Evolutionary conservation across 2,113 vertebrate genomes (phyloP).

Genomic region (Rhizomys pruinosus): DNA sequence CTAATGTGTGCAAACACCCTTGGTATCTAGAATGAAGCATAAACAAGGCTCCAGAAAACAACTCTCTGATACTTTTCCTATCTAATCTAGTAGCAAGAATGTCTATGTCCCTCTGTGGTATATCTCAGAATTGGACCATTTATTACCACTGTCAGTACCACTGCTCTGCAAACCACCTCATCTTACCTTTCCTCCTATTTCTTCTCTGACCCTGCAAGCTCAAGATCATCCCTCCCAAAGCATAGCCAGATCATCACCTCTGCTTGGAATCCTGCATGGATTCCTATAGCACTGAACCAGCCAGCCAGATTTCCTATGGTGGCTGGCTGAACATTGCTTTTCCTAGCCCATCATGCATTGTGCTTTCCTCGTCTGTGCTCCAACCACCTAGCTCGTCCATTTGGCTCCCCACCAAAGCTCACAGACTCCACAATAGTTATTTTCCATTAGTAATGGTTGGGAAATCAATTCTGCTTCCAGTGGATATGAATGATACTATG

Average conservation of each 20-base stretch:
- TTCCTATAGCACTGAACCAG: rapidly evolving
- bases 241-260: rapidly evolving
- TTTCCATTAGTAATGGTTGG: background rate
- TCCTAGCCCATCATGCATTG: rapidly evolving
- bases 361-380: background rate
- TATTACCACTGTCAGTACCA: background rate
- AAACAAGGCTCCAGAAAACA: background rate
- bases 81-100: background rate
- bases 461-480: background rate
- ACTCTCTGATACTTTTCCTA: background rate
- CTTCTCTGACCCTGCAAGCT: background rate
- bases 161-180: background rate
- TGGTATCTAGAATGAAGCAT: background rate
- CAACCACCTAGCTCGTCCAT: rapidly evolving
- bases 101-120: background rate
- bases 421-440: background rate
- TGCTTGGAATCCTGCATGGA: background rate
- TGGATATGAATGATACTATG: too few relatives aligned
- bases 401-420: background rate
- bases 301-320: background rate
- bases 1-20: rapidly evolving
- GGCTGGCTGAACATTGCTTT: too few relatives aligned
- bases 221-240: background rate
- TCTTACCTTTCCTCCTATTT: background rate
- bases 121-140: background rate